Evolutionary conservation across 2,797 vertebrate species (phyloP).

Genomic region (Poecilia picta): DNA sequence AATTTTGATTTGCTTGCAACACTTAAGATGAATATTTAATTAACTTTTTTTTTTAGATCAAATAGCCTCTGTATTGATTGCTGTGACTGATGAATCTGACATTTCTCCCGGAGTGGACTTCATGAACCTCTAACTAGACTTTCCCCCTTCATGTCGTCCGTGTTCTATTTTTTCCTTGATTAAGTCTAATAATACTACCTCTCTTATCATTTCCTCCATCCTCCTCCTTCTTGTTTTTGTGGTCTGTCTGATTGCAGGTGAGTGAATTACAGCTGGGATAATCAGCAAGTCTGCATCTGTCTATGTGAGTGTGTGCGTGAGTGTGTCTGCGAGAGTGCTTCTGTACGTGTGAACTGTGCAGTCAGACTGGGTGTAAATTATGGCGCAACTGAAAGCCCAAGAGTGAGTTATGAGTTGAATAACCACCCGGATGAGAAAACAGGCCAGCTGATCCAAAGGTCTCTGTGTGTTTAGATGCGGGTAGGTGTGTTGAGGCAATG

Average conservation of each 20-base stretch:
- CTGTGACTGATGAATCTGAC: conserved; percentile 7
- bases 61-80: conserved; percentile 3
- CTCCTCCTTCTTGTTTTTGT: conserved; percentile 25
- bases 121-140: conserved; percentile 14
- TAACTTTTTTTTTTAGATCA: conserved; percentile 9
- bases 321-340: conserved; percentile 38
- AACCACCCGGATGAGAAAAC: conserved; percentile 74
- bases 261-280: conserved; percentile 65
- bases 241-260: conserved; percentile 63
- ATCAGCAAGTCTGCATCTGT: conserved; percentile 60
- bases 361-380: conserved; percentile 68
- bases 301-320: conserved; percentile 49
- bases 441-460: conserved; percentile 56
- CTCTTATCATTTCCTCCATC: conserved; percentile 27
- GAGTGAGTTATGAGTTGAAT: conserved; percentile 77
- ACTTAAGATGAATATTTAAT: conserved; percentile 6
- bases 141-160: neutral
- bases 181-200: conserved; percentile 21
- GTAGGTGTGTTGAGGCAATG: conserved; percentile 5
- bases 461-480: conserved; percentile 12
- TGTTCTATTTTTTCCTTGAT: conserved; percentile 34
- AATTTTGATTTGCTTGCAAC: neutral
- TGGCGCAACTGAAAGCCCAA: conserved; percentile 70
- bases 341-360: conserved; percentile 67
- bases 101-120: conserved; percentile 8